Conservation (phyloP, 1,140 invertebrate genomes). For the Pseudomyrmex flavicornis region DNA sequence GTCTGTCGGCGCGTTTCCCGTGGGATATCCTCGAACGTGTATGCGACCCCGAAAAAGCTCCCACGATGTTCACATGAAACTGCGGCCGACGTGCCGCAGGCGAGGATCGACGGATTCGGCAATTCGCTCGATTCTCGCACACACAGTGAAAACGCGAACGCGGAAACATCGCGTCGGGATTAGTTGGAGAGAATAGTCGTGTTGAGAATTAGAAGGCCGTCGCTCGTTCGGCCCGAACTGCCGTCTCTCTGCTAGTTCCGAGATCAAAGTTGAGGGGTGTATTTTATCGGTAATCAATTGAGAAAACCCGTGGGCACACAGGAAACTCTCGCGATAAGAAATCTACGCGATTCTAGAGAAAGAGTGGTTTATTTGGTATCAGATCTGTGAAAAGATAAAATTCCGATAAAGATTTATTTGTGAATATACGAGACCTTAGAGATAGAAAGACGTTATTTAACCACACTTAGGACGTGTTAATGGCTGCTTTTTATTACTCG, state of each 20-base stretch:
- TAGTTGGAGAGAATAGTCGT: slow-evolving; percentile 18
- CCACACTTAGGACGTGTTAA: neutral
- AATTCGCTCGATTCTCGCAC: neutral
- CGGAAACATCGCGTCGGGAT: slow-evolving; percentile 15
- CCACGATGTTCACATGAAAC: slow-evolving; percentile 52
- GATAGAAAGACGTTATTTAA: neutral
- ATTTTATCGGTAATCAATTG: slow-evolving; percentile 31
- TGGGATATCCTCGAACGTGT: slow-evolving; percentile 44
- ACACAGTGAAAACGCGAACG: neutral
- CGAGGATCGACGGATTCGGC: slow-evolving; percentile 24
- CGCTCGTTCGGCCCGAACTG: neutral
- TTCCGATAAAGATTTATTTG: neutral
- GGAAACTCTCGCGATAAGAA: neutral
- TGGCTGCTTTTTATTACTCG: neutral
- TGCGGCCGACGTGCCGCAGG: slow-evolving; percentile 9
- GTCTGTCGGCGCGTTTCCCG: slow-evolving; percentile 49
- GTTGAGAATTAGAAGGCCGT: slow-evolving; percentile 27
- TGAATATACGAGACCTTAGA: neutral
- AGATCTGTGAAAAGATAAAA: neutral
- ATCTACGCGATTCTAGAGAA: neutral
- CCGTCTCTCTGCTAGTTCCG: neutral
- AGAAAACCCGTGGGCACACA: neutral
- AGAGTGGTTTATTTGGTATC: too few species aligned
- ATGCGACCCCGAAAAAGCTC: slow-evolving; percentile 44
- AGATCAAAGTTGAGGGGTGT: neutral